Base-by-base conservation (phyloP, 2,797 vertebrate genomes). In the Bradypus variegatus region DNA sequence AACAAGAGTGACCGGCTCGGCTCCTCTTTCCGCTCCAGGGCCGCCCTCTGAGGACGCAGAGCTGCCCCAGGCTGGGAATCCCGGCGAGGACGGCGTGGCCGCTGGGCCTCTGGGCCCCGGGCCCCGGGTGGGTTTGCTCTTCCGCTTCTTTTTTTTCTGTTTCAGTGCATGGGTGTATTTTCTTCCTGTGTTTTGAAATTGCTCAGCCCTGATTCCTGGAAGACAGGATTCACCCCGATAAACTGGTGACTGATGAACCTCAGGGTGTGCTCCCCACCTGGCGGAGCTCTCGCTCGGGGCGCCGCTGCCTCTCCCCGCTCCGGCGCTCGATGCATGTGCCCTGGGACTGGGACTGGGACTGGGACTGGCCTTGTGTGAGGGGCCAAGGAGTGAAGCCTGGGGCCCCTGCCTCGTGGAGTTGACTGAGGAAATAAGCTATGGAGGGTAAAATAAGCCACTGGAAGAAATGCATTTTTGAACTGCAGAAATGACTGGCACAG, bases 81-180 rank as follows among this genome's bases (percentile, higher is more conserved):
- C 86, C 62, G 69, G 86, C 82, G 92, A 80, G 93, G 91, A 81
- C 50, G 62, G 55, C n/a, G 12, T 86, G 31, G 38, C 83, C 38
- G 27, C 88, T 36, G 29, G 75, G 29, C 33, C 79, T 10, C 60
- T 50, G 70, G 72, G 21, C 21, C 16, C 70, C 48, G 38, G 65
- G 13, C 70, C 91, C 33, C 89, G 93, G 94, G 93, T 96, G 58
- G 77, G 67, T 91, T 73, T 73, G 15, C 8, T 60, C 79, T 70
- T 85, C 78, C 38, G 58, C 31, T 70, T 53, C 45, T 82, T 25
- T 29, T 41, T 41, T 67, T 18, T 89, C 62, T 65, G 38, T 93
- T 19, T 94, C 11, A 77, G 79, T 88, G 64, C 41, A 11, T 85
- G 80, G 36, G 21, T 79, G 3, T 78, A 9, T 65, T 86, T 95